These are phyloP conservation scores for Phoenicopterus ruber DNA, from an alignment of 2,113 vertebrate species.

Conservation along the genomic window DNA sequence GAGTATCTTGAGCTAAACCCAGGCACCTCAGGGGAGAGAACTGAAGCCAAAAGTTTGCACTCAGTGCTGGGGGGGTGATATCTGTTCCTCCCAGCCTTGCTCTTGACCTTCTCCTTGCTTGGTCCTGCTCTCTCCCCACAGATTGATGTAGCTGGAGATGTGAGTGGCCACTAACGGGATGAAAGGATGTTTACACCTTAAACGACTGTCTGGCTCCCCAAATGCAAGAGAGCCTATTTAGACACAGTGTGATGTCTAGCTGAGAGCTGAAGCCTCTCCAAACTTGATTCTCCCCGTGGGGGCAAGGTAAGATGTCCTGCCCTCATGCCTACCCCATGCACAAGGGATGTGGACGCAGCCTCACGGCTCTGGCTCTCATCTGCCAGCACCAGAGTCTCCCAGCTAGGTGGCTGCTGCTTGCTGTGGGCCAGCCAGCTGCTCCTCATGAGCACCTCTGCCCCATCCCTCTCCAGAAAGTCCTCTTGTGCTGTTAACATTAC, in stretches of 20 bases:
- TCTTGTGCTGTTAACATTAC: neutral
- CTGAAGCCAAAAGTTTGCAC: neutral
- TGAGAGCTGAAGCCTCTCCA: neutral
- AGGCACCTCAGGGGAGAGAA: neutral
- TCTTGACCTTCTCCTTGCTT: neutral
- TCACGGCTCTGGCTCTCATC: neutral
- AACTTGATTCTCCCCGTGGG: accelerated
- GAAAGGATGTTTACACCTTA: neutral
- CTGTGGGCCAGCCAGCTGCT: accelerated
- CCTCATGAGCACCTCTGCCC: neutral
- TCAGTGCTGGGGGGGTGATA: neutral
- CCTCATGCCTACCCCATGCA: neutral
- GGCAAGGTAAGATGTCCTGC: neutral
- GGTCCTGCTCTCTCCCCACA: neutral
- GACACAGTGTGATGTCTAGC: neutral
- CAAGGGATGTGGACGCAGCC: neutral
- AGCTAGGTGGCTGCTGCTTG: accelerated
- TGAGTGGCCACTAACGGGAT: neutral
- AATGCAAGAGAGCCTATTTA: neutral
- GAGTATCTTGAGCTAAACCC: neutral
- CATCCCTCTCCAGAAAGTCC: neutral
- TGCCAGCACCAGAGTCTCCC: neutral
- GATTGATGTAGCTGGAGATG: neutral
- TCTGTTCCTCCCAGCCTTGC: neutral
- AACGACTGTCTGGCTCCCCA: neutral